Base-by-base conservation (phyloP, 2,113 vertebrate genomes). In the Haplotaxodon microlepis region DNA sequence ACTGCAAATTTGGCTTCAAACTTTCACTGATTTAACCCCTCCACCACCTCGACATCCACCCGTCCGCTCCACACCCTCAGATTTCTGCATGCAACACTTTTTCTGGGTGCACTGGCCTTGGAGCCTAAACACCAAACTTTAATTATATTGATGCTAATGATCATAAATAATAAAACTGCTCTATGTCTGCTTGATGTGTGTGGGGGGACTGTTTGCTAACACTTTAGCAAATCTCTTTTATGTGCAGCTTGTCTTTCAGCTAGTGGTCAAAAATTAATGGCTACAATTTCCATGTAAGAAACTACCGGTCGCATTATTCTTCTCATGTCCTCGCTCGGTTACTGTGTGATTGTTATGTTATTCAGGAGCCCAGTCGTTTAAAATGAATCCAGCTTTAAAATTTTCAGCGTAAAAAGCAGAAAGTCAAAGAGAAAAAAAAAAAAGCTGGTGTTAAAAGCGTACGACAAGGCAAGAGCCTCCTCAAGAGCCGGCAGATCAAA, bases 401-500 rank as follows among this genome's bases (percentile, higher is more conserved):
- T 6, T 47, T 6, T 71, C 34, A 16, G 13, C 4, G 14, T 17
- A 36, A 21, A 86, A 50, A 21, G 47, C 73, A 57, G 63, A 51
- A 50, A 81, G 61, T 57, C 27, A 1, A 9, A 71, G 24, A 19
- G 3, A 19, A 73, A 19, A 69, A 73, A 73, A 21, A 82, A 53
- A 80, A 40, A 40, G 61, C 29, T 73, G 27, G 61, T 78, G 76
- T 19, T 78, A 45, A 83, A 84, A 91, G 42, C 7, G 21, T 66
- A 42, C 10, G 50, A 59, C 47, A 53, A 13, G 34, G 76, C 69
- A 42, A 73, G 50, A 24, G 21, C 21, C 21, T 21, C 61, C 86
- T 85, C 27, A 63, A 51, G 59, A 63, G 82, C 5, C 10, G 42
- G 16, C 19, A 69, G 38, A 85, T 90, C 69, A 89, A 81, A 83